Conservation (phyloP, 2,797 vertebrate genomes). For the Bradypodion pumilum region DNA sequence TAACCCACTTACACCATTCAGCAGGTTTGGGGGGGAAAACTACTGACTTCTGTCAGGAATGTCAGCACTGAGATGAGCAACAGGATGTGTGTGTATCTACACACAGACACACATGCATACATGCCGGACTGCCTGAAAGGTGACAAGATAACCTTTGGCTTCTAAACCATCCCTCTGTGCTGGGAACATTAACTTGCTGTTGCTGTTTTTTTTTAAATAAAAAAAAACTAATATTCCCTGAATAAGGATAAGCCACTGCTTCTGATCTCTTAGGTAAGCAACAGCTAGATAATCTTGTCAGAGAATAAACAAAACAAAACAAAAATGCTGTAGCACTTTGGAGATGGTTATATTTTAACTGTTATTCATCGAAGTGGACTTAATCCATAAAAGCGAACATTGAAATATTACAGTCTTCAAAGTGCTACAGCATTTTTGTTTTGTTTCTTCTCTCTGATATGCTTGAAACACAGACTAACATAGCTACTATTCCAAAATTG, state of each 20-base stretch:
- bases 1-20: constrained; percentile 54
- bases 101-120: not conserved
- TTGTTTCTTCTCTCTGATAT: no score
- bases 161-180: constrained; percentile 1
- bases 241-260: constrained; percentile 44
- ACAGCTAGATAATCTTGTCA: not conserved
- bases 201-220: no score
- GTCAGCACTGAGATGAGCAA: not conserved
- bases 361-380: no score
- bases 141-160: constrained; percentile 12
- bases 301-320: no score
- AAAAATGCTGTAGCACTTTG: no score
- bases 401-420: no score
- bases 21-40: constrained; percentile 45
- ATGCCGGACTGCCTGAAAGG: not conserved
- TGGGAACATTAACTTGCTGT: accelerated
- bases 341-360: no score
- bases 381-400: no score
- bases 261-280: constrained; percentile 21
- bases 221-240: no score
- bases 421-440: no score
- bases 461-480: no score
- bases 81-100: not conserved
- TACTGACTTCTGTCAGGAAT: not conserved
- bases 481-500: no score